These are phyloP conservation scores for Trematomus loennbergii DNA, from an alignment of 2,113 vertebrate species.

Conservation along the genomic window DNA sequence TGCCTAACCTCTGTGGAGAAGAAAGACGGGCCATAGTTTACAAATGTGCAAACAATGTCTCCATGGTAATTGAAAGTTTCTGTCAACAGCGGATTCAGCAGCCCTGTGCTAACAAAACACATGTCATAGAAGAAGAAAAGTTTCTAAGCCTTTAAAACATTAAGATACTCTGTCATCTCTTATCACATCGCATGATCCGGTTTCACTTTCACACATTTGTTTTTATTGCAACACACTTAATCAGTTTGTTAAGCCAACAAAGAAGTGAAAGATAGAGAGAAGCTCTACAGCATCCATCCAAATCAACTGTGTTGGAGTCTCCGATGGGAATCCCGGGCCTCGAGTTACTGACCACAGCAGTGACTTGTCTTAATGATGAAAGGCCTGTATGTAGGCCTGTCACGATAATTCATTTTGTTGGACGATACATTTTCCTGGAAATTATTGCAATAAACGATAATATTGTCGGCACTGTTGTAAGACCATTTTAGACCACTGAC, in stretches of 20 bases:
- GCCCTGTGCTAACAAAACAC: background rate
- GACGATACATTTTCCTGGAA: no score
- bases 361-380: conserved; percentile 36
- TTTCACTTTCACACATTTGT: background rate
- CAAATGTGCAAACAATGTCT: background rate
- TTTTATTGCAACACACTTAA: background rate
- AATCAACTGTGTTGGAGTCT: background rate
- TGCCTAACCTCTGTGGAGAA: background rate
- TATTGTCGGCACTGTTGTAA: no score
- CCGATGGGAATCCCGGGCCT: background rate
- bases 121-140: background rate
- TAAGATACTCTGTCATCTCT: background rate
- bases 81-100: background rate
- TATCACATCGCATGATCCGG: background rate
- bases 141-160: background rate
- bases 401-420: no score
- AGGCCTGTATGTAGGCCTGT: conserved; percentile 8
- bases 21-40: background rate
- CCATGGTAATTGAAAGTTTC: background rate
- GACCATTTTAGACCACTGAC: no score
- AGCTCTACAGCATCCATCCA: background rate
- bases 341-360: background rate
- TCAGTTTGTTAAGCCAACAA: background rate
- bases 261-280: background rate
- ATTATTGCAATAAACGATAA: no score